Percentiles rank a stretch among this genome's conserved stretches.
These are phyloP conservation scores for Oxygymnocypris stewartii DNA, from an alignment of 2,113 vertebrate genomes.

Conservation along the genomic window DNA sequence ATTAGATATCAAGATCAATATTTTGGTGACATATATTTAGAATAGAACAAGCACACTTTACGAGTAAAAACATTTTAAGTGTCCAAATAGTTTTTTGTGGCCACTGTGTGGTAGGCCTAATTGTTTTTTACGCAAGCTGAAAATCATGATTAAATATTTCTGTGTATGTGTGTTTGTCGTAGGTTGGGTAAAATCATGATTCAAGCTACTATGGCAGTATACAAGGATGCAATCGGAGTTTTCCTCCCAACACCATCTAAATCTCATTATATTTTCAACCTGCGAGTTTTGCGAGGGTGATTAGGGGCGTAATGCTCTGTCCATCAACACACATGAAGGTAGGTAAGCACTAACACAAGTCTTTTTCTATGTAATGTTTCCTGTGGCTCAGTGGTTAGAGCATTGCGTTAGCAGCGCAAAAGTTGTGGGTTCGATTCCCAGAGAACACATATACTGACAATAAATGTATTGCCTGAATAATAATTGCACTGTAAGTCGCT, in stretches of 20 bases:
- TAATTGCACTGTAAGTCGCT: too few species aligned
- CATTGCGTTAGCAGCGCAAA: too few species aligned
- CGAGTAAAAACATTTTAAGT: not conserved
- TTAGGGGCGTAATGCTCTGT: constrained; percentile 86
- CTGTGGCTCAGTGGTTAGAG: too few species aligned
- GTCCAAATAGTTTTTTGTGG: not conserved
- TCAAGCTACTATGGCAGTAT: constrained; percentile 85
- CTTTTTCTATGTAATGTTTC: not conserved
- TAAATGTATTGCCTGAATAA: too few species aligned
- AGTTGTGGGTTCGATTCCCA: too few species aligned
- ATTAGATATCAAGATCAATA: not conserved
- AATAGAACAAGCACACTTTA: not conserved
- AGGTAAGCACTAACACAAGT: constrained; percentile 70
- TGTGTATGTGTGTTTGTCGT: constrained; percentile 17
- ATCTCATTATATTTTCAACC: constrained; percentile 93
- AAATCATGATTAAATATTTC: not conserved
- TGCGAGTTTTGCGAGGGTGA: constrained; percentile 87
- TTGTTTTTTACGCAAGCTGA: not conserved
- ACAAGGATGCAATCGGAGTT: constrained; percentile 81
- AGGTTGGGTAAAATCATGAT: constrained; percentile 87
- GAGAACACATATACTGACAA: too few species aligned
- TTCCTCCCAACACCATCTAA: constrained; percentile 93
- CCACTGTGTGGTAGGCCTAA: not conserved
- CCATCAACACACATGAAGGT: constrained; percentile 86
- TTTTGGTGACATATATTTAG: not conserved